Evolutionary conservation across 2,113 vertebrate species (phyloP).

Genomic region (Tachuris rubrigastra): DNA sequence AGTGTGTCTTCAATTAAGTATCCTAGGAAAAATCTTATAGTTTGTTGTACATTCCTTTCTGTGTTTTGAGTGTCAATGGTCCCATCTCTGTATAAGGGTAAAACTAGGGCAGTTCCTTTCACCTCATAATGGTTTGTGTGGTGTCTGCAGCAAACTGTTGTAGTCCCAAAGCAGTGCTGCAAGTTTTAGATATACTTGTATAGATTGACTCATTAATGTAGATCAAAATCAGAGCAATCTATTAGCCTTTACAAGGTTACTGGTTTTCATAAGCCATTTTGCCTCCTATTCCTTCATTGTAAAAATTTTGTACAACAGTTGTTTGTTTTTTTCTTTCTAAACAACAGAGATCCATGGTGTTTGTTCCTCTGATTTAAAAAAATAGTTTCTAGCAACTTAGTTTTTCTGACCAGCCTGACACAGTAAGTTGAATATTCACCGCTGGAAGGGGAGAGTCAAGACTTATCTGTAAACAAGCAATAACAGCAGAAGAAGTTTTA

Average conservation of each 20-base stretch:
- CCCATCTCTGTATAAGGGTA: background rate
- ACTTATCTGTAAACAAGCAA: background rate
- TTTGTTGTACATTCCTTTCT: slow-evolving; percentile 8
- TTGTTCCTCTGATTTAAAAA: slow-evolving; percentile 5
- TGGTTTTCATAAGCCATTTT: background rate
- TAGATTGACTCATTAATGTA: background rate
- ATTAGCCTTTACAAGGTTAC: background rate
- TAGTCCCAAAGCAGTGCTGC: background rate
- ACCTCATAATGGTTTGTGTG: background rate
- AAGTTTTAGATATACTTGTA: background rate
- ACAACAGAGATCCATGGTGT: background rate
- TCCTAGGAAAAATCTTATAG: background rate
- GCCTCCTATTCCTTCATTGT: background rate
- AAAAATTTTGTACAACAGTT: background rate
- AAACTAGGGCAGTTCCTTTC: background rate
- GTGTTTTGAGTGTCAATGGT: slow-evolving; percentile 30
- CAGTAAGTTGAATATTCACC: background rate
- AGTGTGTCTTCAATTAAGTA: slow-evolving; percentile 28
- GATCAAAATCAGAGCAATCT: background rate
- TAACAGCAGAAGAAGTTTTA: background rate
- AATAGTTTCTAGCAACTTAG: background rate
- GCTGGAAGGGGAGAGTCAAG: background rate
- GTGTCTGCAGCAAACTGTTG: background rate
- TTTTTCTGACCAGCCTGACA: background rate
- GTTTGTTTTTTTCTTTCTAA: background rate